These are phyloP conservation scores for Calephelis nemesis DNA, from an alignment of 1,140 invertebrate species.

Conservation along the genomic window DNA sequence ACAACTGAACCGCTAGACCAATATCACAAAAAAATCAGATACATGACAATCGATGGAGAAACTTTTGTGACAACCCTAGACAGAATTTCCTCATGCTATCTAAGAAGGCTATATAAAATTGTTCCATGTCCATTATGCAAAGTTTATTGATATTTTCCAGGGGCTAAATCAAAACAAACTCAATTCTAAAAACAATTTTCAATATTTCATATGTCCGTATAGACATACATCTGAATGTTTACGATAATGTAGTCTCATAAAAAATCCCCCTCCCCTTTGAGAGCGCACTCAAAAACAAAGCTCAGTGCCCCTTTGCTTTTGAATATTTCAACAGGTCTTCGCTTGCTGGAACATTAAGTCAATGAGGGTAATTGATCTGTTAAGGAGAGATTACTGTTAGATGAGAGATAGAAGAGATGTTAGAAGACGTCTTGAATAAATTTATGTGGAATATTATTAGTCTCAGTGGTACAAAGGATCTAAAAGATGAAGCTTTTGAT, in stretches of 20 bases:
- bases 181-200: conserved; percentile 33
- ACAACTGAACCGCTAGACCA: no score
- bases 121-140: no score
- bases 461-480: no score
- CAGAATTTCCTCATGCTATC: no score
- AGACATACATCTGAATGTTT: conserved; percentile 54
- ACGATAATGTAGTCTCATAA: conserved; percentile 68
- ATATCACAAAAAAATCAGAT: no score
- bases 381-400: conserved; percentile 33
- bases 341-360: conserved; percentile 73
- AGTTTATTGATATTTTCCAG: no score
- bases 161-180: conserved; percentile 12
- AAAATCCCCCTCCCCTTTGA: conserved; percentile 51
- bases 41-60: no score
- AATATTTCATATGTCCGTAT: conserved; percentile 38
- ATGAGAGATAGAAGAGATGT: neutral
- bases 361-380: conserved; percentile 74
- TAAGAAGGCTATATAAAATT: no score
- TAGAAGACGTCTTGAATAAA: neutral
- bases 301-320: conserved; percentile 51
- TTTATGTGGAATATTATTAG: neutral
- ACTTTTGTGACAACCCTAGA: no score
- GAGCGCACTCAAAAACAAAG: conserved; percentile 66
- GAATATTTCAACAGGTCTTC: conserved; percentile 73
- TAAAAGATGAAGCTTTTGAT: no score